Percentiles rank a stretch among this genome's conserved stretches.
Conservation (phyloP, 2,888 invertebrate genomes). For the Sphinx pinastri region DNA sequence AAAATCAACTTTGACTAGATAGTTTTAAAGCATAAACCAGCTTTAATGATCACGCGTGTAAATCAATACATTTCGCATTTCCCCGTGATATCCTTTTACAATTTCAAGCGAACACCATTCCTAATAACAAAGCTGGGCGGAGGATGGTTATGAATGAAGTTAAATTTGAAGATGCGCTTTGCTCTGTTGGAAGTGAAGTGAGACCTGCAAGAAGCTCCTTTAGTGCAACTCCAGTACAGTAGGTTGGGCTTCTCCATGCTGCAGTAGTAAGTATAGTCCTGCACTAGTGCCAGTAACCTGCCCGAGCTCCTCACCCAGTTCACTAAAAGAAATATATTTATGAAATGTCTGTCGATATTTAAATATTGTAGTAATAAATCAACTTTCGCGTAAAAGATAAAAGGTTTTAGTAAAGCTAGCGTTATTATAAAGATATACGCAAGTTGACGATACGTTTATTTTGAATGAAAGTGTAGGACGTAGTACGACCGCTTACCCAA, state of each 20-base stretch:
- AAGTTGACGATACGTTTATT: too few relatives aligned
- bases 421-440: too few relatives aligned
- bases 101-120: conserved; percentile 37
- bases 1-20: too few relatives aligned
- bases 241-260: conserved; percentile 14
- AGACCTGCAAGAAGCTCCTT: conserved; percentile 24
- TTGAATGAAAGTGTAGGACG: too few relatives aligned
- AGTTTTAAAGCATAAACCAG: too few relatives aligned
- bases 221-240: conserved; percentile 41
- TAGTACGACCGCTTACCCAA: too few relatives aligned
- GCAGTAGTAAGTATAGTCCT: conserved; percentile 15
- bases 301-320: conserved; percentile 24
- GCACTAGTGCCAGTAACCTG: not conserved
- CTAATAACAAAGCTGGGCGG: conserved; percentile 35
- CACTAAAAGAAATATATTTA: conserved; percentile 26
- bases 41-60: too few relatives aligned
- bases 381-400: too few relatives aligned
- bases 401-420: too few relatives aligned
- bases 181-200: not conserved
- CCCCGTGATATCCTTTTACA: not conserved
- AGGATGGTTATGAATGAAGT: conserved; percentile 34
- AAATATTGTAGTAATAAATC: not conserved
- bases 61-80: not conserved
- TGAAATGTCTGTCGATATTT: not conserved
- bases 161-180: not conserved